These are phyloP conservation scores for Stenoptilia bipunctidactyla DNA, from an alignment of 2,888 invertebrate species.

Conservation along the genomic window DNA sequence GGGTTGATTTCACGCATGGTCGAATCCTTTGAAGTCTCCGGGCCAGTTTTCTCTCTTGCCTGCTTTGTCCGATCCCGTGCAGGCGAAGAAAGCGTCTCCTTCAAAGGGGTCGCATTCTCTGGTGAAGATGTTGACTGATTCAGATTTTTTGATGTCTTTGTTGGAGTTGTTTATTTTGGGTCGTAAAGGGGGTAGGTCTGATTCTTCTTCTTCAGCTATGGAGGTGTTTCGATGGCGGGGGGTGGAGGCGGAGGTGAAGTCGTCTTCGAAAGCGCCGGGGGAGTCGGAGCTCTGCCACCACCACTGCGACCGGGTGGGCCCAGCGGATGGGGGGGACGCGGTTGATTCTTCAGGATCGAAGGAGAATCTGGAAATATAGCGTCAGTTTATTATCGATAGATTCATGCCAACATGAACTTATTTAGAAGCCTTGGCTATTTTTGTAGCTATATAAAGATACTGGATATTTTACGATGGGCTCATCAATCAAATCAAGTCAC, in stretches of 20 bases:
- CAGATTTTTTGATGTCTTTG: constrained; percentile 85
- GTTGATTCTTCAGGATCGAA: constrained; percentile 49
- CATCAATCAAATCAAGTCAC: too few species aligned
- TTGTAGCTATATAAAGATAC: too few species aligned
- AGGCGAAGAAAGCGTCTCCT: constrained; percentile 87
- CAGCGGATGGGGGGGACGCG: constrained; percentile 42
- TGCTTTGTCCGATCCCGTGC: constrained; percentile 57
- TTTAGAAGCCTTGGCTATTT: too few species aligned
- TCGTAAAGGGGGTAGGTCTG: constrained; percentile 45
- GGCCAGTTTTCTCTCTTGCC: constrained; percentile 64
- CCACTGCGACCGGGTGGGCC: constrained; percentile 38
- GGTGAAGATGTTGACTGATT: constrained; percentile 91
- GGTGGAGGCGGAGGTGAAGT: constrained; percentile 70
- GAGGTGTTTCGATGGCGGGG: constrained; percentile 40
- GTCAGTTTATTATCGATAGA: too few species aligned
- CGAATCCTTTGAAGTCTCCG: constrained; percentile 58
- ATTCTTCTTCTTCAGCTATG: constrained; percentile 60
- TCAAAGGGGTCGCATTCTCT: constrained; percentile 90
- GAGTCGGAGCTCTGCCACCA: constrained; percentile 44
- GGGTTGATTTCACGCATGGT: constrained; percentile 38
- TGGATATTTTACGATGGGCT: too few species aligned
- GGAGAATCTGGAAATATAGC: constrained; percentile 34
- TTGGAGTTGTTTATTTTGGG: constrained; percentile 49
- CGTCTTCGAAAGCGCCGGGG: constrained; percentile 76
- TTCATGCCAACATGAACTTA: too few species aligned